A percentile compares a stretch with the other conserved stretches of the same genome.
phyloP scores from a whole-genome alignment of 1,140 invertebrate genomes.

The Metopolophium dirhodum region DNA sequence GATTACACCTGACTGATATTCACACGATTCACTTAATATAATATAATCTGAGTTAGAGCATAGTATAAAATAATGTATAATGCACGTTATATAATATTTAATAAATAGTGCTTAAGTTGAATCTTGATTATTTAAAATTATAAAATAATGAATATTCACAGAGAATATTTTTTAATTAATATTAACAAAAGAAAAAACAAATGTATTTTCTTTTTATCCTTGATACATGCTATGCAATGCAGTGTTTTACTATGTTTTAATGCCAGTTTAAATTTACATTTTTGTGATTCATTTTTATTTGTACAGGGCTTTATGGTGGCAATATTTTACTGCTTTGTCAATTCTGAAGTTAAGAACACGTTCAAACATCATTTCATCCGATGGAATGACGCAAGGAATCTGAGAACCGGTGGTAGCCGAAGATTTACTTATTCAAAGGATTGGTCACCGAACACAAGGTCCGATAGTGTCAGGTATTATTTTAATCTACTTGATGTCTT shows the following conservation, averaged over 20 bases:
- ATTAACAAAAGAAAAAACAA: not conserved
- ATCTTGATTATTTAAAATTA: not conserved
- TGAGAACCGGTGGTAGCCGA: constrained; percentile 67
- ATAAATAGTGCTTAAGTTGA: not conserved
- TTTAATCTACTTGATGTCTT: not conserved
- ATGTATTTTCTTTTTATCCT: not conserved
- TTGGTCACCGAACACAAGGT: constrained; percentile 78
- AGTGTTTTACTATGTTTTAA: not conserved
- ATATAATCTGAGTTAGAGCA: not conserved
- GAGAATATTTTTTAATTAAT: not conserved
- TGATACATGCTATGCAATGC: not conserved
- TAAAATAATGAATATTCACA: not conserved
- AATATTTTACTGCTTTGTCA: constrained; percentile 90
- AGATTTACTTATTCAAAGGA: constrained; percentile 74
- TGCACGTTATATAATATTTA: not conserved
- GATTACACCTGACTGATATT: not conserved
- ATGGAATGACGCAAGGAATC: constrained; percentile 75
- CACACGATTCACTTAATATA: not conserved
- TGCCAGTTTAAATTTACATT: not conserved
- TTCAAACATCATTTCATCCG: constrained; percentile 79
- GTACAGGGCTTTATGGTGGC: constrained; percentile 83
- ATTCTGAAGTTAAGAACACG: constrained; percentile 87
- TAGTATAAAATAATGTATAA: not conserved
- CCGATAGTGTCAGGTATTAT: constrained; percentile 78
- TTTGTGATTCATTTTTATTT: constrained; percentile 50